Conservation (phyloP, 2,113 vertebrate species). For the Tylochromis polylepis region DNA sequence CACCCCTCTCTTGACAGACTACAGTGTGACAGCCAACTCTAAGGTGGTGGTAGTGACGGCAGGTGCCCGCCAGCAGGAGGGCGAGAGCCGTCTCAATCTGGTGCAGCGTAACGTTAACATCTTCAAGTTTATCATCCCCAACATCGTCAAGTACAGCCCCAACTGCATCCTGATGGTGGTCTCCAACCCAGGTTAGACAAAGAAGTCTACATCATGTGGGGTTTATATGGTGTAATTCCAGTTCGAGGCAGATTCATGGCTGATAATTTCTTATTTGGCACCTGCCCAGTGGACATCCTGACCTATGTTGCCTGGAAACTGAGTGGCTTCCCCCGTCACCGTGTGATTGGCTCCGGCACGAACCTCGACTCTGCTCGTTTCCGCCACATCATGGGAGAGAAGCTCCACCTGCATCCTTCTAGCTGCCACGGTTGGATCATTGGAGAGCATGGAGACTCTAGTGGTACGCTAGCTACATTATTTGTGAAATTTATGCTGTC, state of each 20-base stretch:
- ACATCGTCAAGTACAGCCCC: slow-evolving; percentile 95
- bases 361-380: slow-evolving; percentile 97
- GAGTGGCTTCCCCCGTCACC: slow-evolving; percentile 93
- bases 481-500: background rate
- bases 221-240: background rate
- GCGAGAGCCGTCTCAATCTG: slow-evolving; percentile 95
- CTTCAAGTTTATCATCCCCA: slow-evolving; percentile 99
- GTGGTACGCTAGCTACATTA: slow-evolving; percentile 73
- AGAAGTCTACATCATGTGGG: background rate
- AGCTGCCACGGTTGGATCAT: slow-evolving; percentile 96
- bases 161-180: slow-evolving; percentile 92
- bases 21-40: slow-evolving; percentile 91
- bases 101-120: slow-evolving; percentile 98
- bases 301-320: slow-evolving; percentile 99
- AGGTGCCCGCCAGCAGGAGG: slow-evolving; percentile 95
- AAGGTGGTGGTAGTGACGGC: slow-evolving; percentile 94
- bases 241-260: background rate
- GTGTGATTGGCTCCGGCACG: slow-evolving; percentile 93
- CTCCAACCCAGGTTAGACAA: slow-evolving; percentile 93
- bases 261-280: background rate
- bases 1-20: slow-evolving; percentile 75
- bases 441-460: slow-evolving; percentile 94
- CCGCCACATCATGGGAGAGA: slow-evolving; percentile 93
- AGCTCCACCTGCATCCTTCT: slow-evolving; percentile 83
- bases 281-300: slow-evolving; percentile 85